A percentile compares a stretch with the other conserved stretches of the same genome.
Conservation (phyloP, 2,797 vertebrate species). For the Prionace glauca region DNA sequence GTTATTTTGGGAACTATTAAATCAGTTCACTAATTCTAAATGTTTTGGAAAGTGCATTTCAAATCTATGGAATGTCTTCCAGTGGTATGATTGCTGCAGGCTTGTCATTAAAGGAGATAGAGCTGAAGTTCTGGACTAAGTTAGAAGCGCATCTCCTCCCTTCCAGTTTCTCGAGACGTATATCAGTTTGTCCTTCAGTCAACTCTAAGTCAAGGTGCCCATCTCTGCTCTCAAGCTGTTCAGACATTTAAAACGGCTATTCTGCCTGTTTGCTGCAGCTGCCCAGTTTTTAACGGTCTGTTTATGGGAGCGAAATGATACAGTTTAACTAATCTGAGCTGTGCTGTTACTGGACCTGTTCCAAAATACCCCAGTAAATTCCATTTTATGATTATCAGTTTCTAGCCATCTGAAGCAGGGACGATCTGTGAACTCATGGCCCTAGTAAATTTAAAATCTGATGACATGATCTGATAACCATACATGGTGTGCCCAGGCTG, state of each 20-base stretch:
- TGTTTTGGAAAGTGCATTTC: background rate
- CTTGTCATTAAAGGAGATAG: background rate
- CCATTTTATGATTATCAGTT: slow-evolving; percentile 5
- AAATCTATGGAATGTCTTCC: background rate
- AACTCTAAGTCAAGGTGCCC: background rate
- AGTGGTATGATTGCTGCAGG: background rate
- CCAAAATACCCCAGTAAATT: background rate
- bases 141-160: background rate
- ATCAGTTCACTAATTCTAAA: background rate
- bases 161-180: background rate
- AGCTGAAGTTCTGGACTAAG: background rate
- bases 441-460: background rate
- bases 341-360: background rate
- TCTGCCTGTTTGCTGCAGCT: background rate
- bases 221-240: background rate
- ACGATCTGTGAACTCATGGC: background rate
- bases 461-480: background rate
- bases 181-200: background rate
- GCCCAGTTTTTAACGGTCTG: background rate
- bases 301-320: background rate
- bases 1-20: background rate
- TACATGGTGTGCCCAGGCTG: background rate
- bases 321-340: background rate
- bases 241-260: background rate
- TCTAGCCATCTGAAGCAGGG: background rate